These are phyloP conservation scores for Anolis sagrei DNA, from an alignment of 2,113 vertebrate species.

Conservation along the genomic window DNA sequence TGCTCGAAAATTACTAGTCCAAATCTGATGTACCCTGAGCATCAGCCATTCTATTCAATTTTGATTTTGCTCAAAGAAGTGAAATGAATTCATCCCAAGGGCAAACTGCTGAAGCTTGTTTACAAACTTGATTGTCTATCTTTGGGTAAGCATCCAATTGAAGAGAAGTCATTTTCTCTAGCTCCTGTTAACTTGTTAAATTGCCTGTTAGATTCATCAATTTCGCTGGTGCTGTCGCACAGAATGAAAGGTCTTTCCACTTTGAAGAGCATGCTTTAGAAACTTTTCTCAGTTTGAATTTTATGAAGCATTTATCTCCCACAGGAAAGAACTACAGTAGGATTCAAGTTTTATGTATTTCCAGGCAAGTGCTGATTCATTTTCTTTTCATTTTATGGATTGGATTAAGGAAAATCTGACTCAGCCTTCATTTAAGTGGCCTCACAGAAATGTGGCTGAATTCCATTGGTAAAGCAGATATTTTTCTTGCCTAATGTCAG, in stretches of 20 bases:
- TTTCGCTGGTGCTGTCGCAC: conserved; percentile 21
- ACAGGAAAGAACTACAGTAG: background rate
- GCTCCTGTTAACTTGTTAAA: conserved; percentile 36
- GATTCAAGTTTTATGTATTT: conserved; percentile 15
- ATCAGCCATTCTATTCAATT: conserved; percentile 12
- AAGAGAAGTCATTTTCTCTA: conserved; percentile 18
- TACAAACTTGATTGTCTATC: conserved; percentile 15
- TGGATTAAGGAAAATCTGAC: conserved; percentile 3
- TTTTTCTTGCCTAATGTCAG: background rate
- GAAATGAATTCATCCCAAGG: background rate
- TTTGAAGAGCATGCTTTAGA: conserved; percentile 10
- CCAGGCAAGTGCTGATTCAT: conserved; percentile 10
- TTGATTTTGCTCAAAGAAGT: background rate
- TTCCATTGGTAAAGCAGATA: background rate
- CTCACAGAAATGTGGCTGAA: background rate
- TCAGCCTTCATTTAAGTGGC: background rate
- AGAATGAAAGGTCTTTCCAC: conserved; percentile 28
- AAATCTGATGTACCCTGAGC: background rate
- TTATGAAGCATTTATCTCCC: conserved; percentile 26
- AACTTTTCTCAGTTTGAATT: conserved; percentile 31
- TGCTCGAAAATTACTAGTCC: background rate
- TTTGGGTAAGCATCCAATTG: conserved; percentile 21
- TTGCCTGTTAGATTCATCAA: conserved; percentile 23
- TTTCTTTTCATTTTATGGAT: conserved; percentile 3
- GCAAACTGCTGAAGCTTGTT: background rate